Conservation (phyloP, 2,797 vertebrate genomes). For the Choloepus didactylus region DNA sequence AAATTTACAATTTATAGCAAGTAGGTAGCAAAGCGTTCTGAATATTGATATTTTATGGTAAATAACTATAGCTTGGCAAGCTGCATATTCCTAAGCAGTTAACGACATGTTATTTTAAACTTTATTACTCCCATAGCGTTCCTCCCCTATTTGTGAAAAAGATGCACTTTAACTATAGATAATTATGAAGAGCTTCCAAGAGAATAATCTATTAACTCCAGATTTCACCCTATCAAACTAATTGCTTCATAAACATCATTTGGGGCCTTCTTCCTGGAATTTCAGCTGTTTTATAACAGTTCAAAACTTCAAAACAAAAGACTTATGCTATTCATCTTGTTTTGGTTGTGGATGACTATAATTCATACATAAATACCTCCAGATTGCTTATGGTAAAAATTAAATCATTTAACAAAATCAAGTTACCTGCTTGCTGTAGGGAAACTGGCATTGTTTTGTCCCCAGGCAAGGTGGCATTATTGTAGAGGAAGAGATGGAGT, state of each 20-base stretch:
- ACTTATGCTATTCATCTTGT: not conserved
- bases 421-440: not conserved
- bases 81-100: constrained; percentile 72
- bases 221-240: constrained; percentile 52
- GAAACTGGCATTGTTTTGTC: not conserved
- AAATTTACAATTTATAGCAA: constrained; percentile 62
- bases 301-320: not conserved
- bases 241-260: constrained; percentile 54
- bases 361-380: constrained; percentile 25
- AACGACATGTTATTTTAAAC: constrained; percentile 80
- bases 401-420: not conserved
- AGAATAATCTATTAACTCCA: constrained; percentile 61
- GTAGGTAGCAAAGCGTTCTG: constrained; percentile 6
- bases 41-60: constrained; percentile 81
- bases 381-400: not conserved
- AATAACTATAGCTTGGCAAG: constrained; percentile 84
- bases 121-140: constrained; percentile 76
- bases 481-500: not conserved
- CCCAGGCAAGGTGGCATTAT: fast-evolving
- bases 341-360: not conserved
- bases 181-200: constrained; percentile 81
- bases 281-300: not conserved
- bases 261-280: not conserved
- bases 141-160: constrained; percentile 65
- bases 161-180: constrained; percentile 65